Evolutionary conservation across 2,113 vertebrate genomes (phyloP), one percentile per base, ranked within the genome.

Genomic region (Chunga burmeisteri): DNA sequence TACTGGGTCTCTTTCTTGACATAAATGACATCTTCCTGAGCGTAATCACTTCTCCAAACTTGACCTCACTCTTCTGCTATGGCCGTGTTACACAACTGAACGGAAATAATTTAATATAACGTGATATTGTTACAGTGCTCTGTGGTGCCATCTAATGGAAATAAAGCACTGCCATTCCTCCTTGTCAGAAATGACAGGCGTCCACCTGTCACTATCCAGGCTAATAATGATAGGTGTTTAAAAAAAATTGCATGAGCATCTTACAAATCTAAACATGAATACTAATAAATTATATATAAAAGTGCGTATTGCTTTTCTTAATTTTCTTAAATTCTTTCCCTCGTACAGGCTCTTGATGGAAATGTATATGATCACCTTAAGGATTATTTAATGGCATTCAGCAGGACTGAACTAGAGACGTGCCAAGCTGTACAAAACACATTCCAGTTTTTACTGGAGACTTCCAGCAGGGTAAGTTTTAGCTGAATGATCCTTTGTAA

Each of bases 381-480:
- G 96, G 99, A 99, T 95, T 99, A 99, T 98, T 98, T 99, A 97
- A 98, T 98, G 90, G 99, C 98, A n/a, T 98, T 99, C 97, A 99
- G 99, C 98, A 98, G 98, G 71, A 99, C 99, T 36, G 99, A 99
- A 72, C 98, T 99, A 84, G 99, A 99, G 97, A 98, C 99, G 14
- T 99, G 99, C 88, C 99, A 99, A 97, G 98, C 99, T 88, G 98
- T 99, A 86, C 99, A 99, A 94, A 99, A 98, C 97, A 99, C 99
- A 26, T 99, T 99, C 98, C 99, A 99, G 96, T 99, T 99, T 96
- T 98, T 99, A 89, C 98, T 99, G 98, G 99, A 99, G 97, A 99
- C 99, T 96, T 99, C 99, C 94, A 99, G 98, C 97, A 98, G 99
- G 98, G 99, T 99, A 97, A 99, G 99, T 85, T 83, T 81, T 59